phyloP scores from a whole-genome alignment of 2,797 vertebrate species.

The Cephalopachus bancanus region DNA sequence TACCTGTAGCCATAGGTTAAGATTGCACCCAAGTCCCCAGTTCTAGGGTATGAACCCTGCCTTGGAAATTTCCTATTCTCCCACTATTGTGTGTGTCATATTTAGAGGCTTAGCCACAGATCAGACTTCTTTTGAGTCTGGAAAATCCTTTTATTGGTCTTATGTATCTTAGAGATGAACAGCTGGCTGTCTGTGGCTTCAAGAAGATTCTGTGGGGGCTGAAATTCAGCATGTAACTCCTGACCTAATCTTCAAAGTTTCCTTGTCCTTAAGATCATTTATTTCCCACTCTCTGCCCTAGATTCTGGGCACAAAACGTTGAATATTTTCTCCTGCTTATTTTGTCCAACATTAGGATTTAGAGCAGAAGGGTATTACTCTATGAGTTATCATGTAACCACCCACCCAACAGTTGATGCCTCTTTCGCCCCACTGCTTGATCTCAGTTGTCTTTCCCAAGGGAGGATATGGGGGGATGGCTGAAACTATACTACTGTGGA shows the following conservation, averaged over 20 bases:
- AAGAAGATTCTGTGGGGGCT: neutral
- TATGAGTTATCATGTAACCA: neutral
- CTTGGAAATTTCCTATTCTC: neutral
- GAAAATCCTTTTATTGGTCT: neutral
- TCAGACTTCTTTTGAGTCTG: neutral
- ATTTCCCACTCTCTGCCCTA: neutral
- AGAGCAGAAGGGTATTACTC: neutral
- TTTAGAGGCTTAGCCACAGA: neutral
- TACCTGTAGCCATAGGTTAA: neutral
- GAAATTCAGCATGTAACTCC: neutral
- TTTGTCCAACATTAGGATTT: neutral
- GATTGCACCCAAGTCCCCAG: neutral
- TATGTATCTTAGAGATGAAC: neutral
- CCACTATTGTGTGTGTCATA: neutral
- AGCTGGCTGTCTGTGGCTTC: neutral
- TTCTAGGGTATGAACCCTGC: neutral
- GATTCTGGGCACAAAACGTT: neutral
- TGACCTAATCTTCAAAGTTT: neutral
- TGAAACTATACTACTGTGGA: neutral
- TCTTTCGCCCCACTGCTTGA: neutral
- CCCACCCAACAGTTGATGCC: neutral
- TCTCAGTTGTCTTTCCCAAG: neutral
- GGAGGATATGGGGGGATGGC: neutral
- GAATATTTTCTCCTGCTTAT: neutral
- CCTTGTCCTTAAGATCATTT: neutral